Evolutionary conservation across 2,113 vertebrate species (phyloP), one percentile per base, ranked within the genome.

Genomic region (Tautogolabrus adspersus): DNA sequence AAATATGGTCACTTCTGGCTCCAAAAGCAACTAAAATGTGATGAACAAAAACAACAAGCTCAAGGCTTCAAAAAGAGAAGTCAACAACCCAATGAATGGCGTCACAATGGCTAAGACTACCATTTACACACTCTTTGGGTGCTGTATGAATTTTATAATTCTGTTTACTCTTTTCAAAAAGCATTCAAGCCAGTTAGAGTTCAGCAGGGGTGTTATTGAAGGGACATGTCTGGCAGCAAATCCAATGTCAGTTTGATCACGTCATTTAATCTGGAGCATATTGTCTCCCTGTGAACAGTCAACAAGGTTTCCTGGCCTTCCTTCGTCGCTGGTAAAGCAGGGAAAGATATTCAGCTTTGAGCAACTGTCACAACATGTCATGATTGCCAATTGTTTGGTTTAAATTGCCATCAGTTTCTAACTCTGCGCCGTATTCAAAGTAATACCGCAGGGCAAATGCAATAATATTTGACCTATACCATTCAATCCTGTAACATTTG

Each of bases 231-330:
- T 59, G 72, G 34, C 13, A 34, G 51, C 51, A 57, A 68, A 52
- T n/a, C 26, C 34, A 40, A 73, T 65, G 66, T 81, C 68, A 68
- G 34, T 56, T 70, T 61, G 47, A 79, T 72, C 56, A 58, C 10
- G n/a, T 56, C 46, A 72, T 64, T 72, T 75, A 44, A 77, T 75
- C n/a, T 56, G 46, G 37, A 76, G 38, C 64, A 40, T 23, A 49
- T 37, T 56, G 61, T 61, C 72, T 71, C 44, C 19, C 34, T 10
- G 61, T 67, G 23, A 65, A 30, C 67, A 54, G 44, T 67, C 71
- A 68, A 42, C 57, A 49, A 19, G 26, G 47, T 49, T 58, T 16
- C 16, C 26, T 67, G 56, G 74, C 37, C 44, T 47, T 77, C 9
- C 46, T 59, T 40, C 75, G 26, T 63, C 59, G 12, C 34, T 74